These are phyloP conservation scores for Chorisops tibialis DNA, from an alignment of 2,888 invertebrate species.

Conservation along the genomic window DNA sequence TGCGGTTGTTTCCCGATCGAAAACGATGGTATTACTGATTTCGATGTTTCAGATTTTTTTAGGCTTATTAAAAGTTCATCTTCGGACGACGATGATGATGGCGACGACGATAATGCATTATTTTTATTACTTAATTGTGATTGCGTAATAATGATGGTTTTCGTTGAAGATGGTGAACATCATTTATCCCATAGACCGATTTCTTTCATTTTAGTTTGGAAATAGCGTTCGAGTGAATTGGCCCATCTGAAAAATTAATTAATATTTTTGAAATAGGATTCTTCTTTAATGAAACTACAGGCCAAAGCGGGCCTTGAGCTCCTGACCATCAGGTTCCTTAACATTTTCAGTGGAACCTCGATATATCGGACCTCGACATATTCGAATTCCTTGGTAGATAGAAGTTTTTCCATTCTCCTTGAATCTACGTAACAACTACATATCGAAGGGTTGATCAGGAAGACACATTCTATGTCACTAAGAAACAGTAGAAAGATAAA, in stretches of 20 bases:
- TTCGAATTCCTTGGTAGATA: too few species aligned
- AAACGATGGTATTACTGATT: constrained; percentile 54
- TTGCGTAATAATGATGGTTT: background rate
- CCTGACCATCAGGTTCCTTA: too few species aligned
- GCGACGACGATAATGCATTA: constrained; percentile 52
- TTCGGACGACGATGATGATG: constrained; percentile 25
- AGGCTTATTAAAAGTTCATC: constrained; percentile 29
- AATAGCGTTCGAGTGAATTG: constrained; percentile 86
- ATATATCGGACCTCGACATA: too few species aligned
- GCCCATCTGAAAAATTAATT: constrained; percentile 60
- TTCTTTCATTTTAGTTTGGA: constrained; percentile 90
- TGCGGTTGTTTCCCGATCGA: constrained; percentile 42
- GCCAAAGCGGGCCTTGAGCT: too few species aligned
- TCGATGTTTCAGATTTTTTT: constrained; percentile 23
- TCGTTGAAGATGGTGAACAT: constrained; percentile 52
- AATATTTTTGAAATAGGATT: background rate
- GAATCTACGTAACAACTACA: too few species aligned
- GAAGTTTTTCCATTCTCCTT: too few species aligned
- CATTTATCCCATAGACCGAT: constrained; percentile 82
- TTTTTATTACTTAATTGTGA: constrained; percentile 7
- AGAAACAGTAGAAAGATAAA: too few species aligned
- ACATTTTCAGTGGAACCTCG: too few species aligned
- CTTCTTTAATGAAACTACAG: too few species aligned
- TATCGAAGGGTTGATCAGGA: too few species aligned
- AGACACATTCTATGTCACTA: too few species aligned